These are phyloP conservation scores for Spilosoma lubricipeda DNA, from an alignment of 2,888 invertebrate species.

Conservation along the genomic window DNA sequence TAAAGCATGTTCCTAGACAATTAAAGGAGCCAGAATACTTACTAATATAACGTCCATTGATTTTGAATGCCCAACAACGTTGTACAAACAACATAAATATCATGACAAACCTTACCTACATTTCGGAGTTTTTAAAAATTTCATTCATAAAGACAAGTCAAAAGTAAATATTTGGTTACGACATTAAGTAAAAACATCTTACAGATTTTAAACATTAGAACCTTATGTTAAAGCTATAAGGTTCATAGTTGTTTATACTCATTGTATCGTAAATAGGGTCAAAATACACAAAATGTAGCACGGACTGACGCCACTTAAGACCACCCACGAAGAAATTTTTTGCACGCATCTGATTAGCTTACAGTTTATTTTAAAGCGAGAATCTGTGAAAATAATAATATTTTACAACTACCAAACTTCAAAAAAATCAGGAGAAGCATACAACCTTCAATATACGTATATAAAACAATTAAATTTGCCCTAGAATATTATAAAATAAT, in stretches of 20 bases:
- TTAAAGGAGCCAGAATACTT: background rate
- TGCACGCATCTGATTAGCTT: constrained; percentile 69
- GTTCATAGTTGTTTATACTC: constrained; percentile 22
- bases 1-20: background rate
- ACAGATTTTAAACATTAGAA: constrained; percentile 26
- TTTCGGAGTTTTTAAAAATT: constrained; percentile 73
- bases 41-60: constrained; percentile 18
- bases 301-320: constrained; percentile 80
- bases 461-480: background rate
- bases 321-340: constrained; percentile 80
- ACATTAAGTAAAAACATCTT: constrained; percentile 57
- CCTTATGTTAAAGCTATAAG: constrained; percentile 19
- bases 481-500: background rate
- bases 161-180: constrained; percentile 78
- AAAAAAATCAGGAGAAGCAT: background rate
- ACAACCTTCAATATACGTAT: constrained; percentile 10
- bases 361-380: constrained; percentile 70
- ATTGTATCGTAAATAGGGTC: constrained; percentile 59
- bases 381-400: constrained; percentile 67
- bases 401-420: constrained; percentile 48
- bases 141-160: constrained; percentile 82
- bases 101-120: constrained; percentile 52
- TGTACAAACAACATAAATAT: constrained; percentile 20
- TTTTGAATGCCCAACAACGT: constrained; percentile 35
- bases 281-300: constrained; percentile 76